phyloP scores from a whole-genome alignment of 2,113 vertebrate genomes.

The Eublepharis macularius region DNA sequence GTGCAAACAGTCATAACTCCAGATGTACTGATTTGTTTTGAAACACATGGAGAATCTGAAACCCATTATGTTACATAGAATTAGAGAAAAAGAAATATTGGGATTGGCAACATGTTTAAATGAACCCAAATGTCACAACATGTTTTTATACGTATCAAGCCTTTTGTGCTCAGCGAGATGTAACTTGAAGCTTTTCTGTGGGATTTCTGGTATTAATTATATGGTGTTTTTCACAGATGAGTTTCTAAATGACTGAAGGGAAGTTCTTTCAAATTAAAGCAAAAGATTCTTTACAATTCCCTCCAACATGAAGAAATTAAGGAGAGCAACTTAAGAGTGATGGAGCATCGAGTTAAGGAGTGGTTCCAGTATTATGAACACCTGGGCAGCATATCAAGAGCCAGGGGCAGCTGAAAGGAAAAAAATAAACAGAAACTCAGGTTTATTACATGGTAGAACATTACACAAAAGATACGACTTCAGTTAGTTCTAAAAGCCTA shows the following conservation, averaged over 20 bases:
- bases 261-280: not conserved
- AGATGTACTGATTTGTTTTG: conserved; percentile 26
- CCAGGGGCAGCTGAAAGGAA: conserved; percentile 42
- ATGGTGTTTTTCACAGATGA: conserved; percentile 9
- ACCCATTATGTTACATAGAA: not conserved
- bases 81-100: not conserved
- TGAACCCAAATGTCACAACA: not conserved
- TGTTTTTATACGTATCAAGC: conserved; percentile 19
- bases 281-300: conserved; percentile 28
- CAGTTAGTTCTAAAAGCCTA: conserved; percentile 12
- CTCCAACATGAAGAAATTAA: conserved; percentile 30
- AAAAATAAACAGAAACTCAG: conserved; percentile 40
- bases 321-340: accelerated
- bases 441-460: conserved; percentile 18
- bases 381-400: not conserved
- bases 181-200: conserved; percentile 23
- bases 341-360: conserved; percentile 42
- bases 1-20: conserved; percentile 42
- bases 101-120: conserved; percentile 27
- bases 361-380: conserved; percentile 42
- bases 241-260: conserved; percentile 1
- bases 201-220: conserved; percentile 10
- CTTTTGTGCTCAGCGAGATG: not conserved
- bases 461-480: not conserved
- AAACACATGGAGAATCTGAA: conserved; percentile 36